Percentiles rank a stretch among this genome's conserved stretches.
These are phyloP conservation scores for Zeus faber DNA, from an alignment of 2,113 vertebrate species.

Conservation along the genomic window DNA sequence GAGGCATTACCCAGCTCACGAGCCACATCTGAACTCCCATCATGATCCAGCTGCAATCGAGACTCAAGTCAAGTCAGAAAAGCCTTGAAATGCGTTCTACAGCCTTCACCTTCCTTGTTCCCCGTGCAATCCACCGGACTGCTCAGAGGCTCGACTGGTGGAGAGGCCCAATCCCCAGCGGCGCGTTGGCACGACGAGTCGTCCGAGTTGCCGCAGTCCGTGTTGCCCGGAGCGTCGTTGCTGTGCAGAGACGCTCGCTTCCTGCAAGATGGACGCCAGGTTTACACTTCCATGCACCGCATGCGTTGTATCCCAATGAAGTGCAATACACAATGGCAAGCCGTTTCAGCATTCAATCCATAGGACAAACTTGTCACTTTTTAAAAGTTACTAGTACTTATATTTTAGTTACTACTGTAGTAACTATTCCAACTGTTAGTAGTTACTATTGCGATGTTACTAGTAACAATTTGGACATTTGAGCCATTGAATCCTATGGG, in stretches of 20 bases:
- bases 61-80: too few species aligned
- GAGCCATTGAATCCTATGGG: too few species aligned
- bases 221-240: constrained; percentile 83
- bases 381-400: too few species aligned
- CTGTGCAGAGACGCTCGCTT: constrained; percentile 83
- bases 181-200: constrained; percentile 82
- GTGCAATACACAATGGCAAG: neutral
- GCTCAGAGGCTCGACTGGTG: neutral
- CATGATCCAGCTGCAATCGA: neutral
- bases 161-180: neutral
- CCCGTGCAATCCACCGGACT: neutral
- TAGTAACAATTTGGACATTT: too few species aligned
- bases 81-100: too few species aligned
- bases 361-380: too few species aligned
- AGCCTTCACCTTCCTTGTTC: neutral
- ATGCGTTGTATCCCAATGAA: too few species aligned
- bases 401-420: too few species aligned
- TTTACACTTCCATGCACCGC: too few species aligned
- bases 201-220: constrained; percentile 84
- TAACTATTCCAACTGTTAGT: too few species aligned
- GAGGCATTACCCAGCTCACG: neutral
- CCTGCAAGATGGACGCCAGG: constrained; percentile 59
- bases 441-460: too few species aligned
- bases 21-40: neutral
- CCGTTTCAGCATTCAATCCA: too few species aligned